Base-by-base conservation (phyloP, 2,888 invertebrate genomes). In the Tetropium fuscum region DNA sequence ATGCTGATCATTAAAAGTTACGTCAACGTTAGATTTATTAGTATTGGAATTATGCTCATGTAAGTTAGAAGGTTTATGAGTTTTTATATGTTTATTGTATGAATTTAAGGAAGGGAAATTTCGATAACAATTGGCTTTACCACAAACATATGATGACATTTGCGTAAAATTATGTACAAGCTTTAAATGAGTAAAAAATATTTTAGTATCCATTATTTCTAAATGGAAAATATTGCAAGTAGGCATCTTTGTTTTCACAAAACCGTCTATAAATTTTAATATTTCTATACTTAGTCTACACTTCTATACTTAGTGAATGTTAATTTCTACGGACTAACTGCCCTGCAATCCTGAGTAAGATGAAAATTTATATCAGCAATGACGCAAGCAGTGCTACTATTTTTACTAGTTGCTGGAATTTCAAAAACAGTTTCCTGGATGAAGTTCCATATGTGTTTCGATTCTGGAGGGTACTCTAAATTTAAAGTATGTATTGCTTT, bases 401-500 rank as follows among this genome's bases (percentile, higher is more conserved):
- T 11, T 11, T 11, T 34, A 3, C 18, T 18, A 6, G 6, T 3
- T 8, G 11, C 18, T 36, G 8, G 10, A 13, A 49, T 49, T 22
- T 19, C 7, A 38, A 19, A 49, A n/a, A 49, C 15, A 2, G 18
- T 3, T 16, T 22, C 38, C 15, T 49, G 22, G 8, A 49, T 22
- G 8, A 49, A 49, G 11, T 10, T 18, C 49, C 44, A 44, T 1
- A 44, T 11, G 6, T 20, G 25, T 11, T 44, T 20, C 4, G 25
- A n/a, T 44, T 44, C 44, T n/a, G 8, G 7, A 6, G 44, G 44
- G 20, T 44, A 44, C 18, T 18, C 48, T 8, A 19, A 10, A 36
- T 48, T 16, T 11, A 32, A 16, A 16, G 34, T 34, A 36, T 48
- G 34, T n/a, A n/a, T 30, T 8, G 32, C 34, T 34, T 48, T 48